Base-by-base conservation (phyloP, 2,888 invertebrate genomes). In the Augochlorella aurata region DNA sequence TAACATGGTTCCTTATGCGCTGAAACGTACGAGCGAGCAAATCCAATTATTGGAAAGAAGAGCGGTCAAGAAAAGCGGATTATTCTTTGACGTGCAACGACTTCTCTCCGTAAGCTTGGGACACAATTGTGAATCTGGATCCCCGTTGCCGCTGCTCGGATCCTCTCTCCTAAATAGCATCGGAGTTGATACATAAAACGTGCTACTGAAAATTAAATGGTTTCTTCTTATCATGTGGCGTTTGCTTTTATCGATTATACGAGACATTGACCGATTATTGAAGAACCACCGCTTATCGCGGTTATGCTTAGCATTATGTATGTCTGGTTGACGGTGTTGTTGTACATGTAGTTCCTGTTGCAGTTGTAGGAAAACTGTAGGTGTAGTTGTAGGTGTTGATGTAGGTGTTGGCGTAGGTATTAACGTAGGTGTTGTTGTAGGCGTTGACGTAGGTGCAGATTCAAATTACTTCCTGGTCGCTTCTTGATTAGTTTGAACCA, bases 21-120 rank as follows among this genome's bases (percentile, higher is more conserved):
- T 82, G 85, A 83, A 86, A 86, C 85, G 84, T 83, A 82, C 75
- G 70, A 84, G 81, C 77, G 79, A 77, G 77, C 85, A 88, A 89
- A 89, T 89, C 89, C 89, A 85, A 89, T 89, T 87, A 85, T 80
- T 72, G 78, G 82, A 69, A 83, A 83, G 87, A 86, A 84, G 85
- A 85, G 79, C 84, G 86, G 86, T 89, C 85, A 87, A 87, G 88
- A 38, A 88, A 89, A 89, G 87, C 84, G 85, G 88, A 89, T 89
- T 89, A 88, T 86, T 88, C 79, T 77, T 65, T 79, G 79, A 88
- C 88, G 88, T 87, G 86, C 84, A 76, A 87, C 72, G 86, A 88
- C 85, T 87, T 83, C 74, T 72, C 44, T 47, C 66, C 29, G 69
- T 72, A 70, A 75, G 73, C 54, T 14, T 58, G 16, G 49, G 70